These are phyloP conservation scores for Apamea monoglypha DNA, from an alignment of 2,888 invertebrate genomes.

Conservation along the genomic window DNA sequence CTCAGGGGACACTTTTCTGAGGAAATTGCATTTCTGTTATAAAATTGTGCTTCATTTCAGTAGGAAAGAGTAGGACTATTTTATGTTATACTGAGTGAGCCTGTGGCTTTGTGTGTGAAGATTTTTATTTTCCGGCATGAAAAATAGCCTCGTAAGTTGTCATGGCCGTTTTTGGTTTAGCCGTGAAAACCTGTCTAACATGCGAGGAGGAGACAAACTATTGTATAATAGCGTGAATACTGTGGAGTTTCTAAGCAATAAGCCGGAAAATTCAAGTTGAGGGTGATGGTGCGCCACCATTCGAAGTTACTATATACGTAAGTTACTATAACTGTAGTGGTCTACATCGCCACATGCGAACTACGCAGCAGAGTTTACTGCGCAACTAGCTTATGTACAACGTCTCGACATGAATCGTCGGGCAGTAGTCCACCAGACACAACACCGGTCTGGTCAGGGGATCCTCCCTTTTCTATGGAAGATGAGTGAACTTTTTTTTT, in stretches of 20 bases:
- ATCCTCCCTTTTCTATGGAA: not conserved
- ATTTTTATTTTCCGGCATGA: not conserved
- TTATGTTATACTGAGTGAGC: not conserved
- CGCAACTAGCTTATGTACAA: not conserved
- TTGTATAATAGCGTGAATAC: not conserved
- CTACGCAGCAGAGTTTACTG: not conserved
- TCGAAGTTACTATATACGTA: not conserved
- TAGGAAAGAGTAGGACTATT: not conserved
- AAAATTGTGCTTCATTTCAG: constrained; percentile 29
- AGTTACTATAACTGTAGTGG: too few relatives aligned
- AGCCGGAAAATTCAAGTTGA: not conserved
- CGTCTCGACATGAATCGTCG: not conserved
- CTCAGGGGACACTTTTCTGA: constrained; percentile 28
- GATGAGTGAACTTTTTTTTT: not conserved
- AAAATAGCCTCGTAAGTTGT: not conserved
- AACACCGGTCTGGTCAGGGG: not conserved
- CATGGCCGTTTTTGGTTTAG: not conserved
- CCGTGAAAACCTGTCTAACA: not conserved
- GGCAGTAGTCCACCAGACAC: not conserved
- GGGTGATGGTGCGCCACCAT: not conserved
- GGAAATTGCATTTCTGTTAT: constrained; percentile 46
- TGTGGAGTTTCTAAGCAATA: not conserved
- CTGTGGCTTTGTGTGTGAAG: not conserved
- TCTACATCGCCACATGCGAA: not conserved
- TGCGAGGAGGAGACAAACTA: not conserved